Evolutionary conservation across 2,888 invertebrate species (phyloP).

Genomic region (Coelogynopora nodosa): DNA sequence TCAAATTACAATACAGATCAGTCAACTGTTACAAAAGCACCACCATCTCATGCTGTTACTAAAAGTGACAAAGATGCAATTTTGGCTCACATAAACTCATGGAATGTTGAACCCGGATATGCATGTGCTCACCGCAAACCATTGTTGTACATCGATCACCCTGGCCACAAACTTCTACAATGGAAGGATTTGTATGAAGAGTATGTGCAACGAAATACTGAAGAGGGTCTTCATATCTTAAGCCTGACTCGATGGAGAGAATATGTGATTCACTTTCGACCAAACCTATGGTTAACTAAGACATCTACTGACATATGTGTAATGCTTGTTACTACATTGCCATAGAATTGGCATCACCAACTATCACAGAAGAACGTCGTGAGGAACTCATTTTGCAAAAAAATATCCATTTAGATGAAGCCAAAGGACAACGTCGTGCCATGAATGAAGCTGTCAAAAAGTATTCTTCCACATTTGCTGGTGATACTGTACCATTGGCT

Average conservation of each 20-base stretch:
- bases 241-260: conserved; percentile 16
- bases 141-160: conserved; percentile 16
- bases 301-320: conserved; percentile 14
- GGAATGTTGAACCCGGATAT: conserved; percentile 21
- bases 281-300: conserved; percentile 17
- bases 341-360: conserved; percentile 17
- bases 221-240: background rate
- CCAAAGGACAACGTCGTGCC: conserved; percentile 39
- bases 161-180: background rate
- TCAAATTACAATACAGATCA: conserved; percentile 9
- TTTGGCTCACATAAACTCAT: conserved; percentile 27
- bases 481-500: conserved; percentile 15
- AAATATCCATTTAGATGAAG: conserved; percentile 32
- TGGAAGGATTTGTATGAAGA: conserved; percentile 32
- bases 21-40: conserved; percentile 9
- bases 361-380: background rate
- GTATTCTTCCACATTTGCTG: conserved; percentile 16
- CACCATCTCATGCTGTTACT: conserved; percentile 30
- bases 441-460: conserved; percentile 41
- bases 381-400: conserved; percentile 1
- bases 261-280: background rate
- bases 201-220: conserved; percentile 1
- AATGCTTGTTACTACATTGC: background rate
- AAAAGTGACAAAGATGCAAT: conserved; percentile 32
- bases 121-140: conserved; percentile 37